These are phyloP conservation scores for Luidia sarsii DNA, from an alignment of 53 echinoderm and acorn worm genomes.

Conservation along the genomic window DNA sequence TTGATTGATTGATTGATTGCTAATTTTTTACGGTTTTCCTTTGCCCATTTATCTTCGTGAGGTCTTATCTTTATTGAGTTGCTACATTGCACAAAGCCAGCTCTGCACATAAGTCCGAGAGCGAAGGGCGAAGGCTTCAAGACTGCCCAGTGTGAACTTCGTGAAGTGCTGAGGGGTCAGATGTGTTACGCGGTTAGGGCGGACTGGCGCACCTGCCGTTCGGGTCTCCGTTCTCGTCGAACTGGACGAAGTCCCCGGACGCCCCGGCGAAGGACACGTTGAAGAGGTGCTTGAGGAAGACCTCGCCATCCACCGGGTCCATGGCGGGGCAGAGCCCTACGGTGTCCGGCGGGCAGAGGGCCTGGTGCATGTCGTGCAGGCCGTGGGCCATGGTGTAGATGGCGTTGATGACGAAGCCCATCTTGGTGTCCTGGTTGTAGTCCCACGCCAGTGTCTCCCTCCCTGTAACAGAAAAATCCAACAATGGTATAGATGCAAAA, in stretches of 20 bases:
- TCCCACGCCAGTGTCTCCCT: slow-evolving; percentile 57
- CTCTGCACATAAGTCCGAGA: no score
- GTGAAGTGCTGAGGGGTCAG: no score
- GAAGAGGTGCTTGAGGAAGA: slow-evolving; percentile 67
- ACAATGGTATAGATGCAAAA: no score
- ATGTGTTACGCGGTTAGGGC: no score
- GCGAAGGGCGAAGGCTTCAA: no score
- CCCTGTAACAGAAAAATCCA: slow-evolving; percentile 40
- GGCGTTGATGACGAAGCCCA: slow-evolving; percentile 95
- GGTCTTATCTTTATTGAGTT: no score
- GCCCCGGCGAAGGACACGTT: slow-evolving; percentile 78
- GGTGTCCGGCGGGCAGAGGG: slow-evolving; percentile 62
- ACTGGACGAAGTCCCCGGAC: slow-evolving; percentile 73
- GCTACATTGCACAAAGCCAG: no score
- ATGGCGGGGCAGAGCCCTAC: slow-evolving; percentile 75
- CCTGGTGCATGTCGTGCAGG: slow-evolving; percentile 73
- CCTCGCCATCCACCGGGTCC: slow-evolving; percentile 79
- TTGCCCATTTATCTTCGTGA: no score
- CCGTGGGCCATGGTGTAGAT: slow-evolving; percentile 95
- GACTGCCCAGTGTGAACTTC: no score
- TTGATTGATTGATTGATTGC: no score
- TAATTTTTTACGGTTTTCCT: no score
- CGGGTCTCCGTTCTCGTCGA: slow-evolving; percentile 88
- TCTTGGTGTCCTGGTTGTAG: slow-evolving; percentile 94
- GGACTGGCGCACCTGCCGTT: slow-evolving; percentile 70